Evolutionary conservation across 2,888 invertebrate genomes (phyloP).

Genomic region (Epinotia bilunana): DNA sequence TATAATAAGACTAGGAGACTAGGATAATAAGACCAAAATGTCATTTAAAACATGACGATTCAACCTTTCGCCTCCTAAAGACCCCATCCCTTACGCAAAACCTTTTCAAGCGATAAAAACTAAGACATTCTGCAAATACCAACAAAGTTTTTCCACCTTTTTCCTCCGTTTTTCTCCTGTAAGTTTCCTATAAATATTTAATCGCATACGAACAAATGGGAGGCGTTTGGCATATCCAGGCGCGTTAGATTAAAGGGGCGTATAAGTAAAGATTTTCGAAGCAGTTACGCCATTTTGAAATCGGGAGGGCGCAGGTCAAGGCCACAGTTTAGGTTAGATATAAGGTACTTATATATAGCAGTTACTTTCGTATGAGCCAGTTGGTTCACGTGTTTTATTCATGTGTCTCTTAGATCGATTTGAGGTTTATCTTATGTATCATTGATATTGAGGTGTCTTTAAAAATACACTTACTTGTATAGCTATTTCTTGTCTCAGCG

Average conservation of each 20-base stretch:
- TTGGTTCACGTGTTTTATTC: constrained; percentile 22
- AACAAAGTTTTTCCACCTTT: constrained; percentile 31
- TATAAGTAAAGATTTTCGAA: background rate
- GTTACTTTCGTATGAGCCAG: constrained; percentile 9
- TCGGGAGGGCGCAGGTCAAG: constrained; percentile 9
- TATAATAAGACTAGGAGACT: too few relatives aligned
- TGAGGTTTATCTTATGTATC: background rate
- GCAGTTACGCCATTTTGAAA: background rate
- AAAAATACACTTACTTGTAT: background rate
- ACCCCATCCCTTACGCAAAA: background rate
- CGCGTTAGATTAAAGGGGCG: background rate
- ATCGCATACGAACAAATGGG: constrained; percentile 26
- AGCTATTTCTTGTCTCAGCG: background rate
- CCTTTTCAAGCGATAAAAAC: constrained; percentile 14
- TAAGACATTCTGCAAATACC: constrained; percentile 15
- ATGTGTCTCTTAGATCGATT: constrained; percentile 18
- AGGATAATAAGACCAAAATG: background rate
- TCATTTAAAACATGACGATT: background rate
- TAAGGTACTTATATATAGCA: background rate
- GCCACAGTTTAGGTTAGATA: background rate
- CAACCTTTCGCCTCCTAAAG: background rate
- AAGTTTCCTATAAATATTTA: constrained; percentile 43
- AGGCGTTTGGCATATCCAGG: constrained; percentile 12
- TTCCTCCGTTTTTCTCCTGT: constrained; percentile 28
- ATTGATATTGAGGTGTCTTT: background rate